Evolutionary conservation across 2,113 vertebrate genomes (phyloP).

Genomic region (Maccullochella peelii): DNA sequence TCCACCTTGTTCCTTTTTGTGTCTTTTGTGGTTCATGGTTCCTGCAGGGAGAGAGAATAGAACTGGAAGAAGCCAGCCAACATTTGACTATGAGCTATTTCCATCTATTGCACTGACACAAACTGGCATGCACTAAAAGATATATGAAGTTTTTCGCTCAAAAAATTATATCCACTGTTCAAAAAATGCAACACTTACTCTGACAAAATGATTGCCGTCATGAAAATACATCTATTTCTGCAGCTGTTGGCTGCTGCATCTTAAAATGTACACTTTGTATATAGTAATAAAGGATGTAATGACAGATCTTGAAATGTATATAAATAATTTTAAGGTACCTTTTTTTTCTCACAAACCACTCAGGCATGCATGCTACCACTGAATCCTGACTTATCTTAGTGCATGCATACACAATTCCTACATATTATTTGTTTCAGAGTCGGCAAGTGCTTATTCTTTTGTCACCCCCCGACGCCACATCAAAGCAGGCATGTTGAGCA

Average conservation of each 20-base stretch:
- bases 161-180: slow-evolving; percentile 37
- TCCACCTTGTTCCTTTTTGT: slow-evolving; percentile 54
- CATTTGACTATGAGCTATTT: slow-evolving; percentile 68
- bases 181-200: slow-evolving; percentile 25
- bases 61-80: slow-evolving; percentile 62
- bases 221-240: slow-evolving; percentile 6
- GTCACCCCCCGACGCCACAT: not conserved
- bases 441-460: slow-evolving; percentile 12
- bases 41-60: slow-evolving; percentile 57
- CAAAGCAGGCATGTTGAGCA: not conserved
- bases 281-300: slow-evolving; percentile 2
- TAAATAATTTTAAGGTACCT: not conserved
- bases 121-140: slow-evolving; percentile 58
- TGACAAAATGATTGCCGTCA: slow-evolving; percentile 37
- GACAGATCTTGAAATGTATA: not conserved
- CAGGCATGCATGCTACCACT: not conserved
- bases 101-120: slow-evolving; percentile 63
- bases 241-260: slow-evolving; percentile 19
- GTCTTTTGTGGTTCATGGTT: slow-evolving; percentile 49
- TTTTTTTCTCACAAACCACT: not conserved
- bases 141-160: slow-evolving; percentile 55
- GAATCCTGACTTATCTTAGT: not conserved
- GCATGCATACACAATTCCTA: not conserved
- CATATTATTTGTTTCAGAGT: slow-evolving; percentile 11
- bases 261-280: slow-evolving; percentile 14